These are phyloP conservation scores for Drosophila borealis DNA, from an alignment of 2,888 invertebrate species.

Conservation along the genomic window DNA sequence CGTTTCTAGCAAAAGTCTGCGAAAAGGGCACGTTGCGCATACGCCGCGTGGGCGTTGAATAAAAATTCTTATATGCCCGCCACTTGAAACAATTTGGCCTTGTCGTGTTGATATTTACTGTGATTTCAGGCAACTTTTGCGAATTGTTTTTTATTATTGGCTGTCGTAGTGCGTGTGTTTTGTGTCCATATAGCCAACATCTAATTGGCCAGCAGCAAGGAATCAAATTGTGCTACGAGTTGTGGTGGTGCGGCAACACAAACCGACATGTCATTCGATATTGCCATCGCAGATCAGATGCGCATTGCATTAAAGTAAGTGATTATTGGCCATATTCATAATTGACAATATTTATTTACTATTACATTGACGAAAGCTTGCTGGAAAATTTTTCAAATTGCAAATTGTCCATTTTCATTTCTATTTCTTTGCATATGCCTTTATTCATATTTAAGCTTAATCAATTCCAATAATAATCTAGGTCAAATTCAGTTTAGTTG, in stretches of 20 bases:
- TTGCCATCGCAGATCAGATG: constrained; percentile 83
- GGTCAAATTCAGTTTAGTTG: not conserved
- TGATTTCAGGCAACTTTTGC: constrained; percentile 52
- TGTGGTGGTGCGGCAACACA: constrained; percentile 31
- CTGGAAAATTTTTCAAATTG: not conserved
- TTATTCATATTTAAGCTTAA: not conserved
- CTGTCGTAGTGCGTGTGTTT: constrained; percentile 1
- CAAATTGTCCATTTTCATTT: too few species aligned
- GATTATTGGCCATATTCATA: too few species aligned
- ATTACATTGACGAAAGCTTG: not conserved
- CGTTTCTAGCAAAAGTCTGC: constrained; percentile 19
- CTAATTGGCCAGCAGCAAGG: constrained; percentile 37
- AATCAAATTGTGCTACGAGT: constrained; percentile 36
- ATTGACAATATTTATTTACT: too few species aligned
- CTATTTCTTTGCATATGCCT: not conserved
- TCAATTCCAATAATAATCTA: not conserved
- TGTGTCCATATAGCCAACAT: constrained; percentile 1
- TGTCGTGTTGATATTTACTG: constrained; percentile 45
- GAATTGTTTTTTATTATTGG: constrained; percentile 22
- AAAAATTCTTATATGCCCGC: constrained; percentile 34
- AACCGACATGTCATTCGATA: constrained; percentile 80
- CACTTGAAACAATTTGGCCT: constrained; percentile 40
- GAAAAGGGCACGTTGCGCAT: constrained; percentile 49
- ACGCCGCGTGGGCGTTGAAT: constrained; percentile 43
- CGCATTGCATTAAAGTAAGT: constrained; percentile 83